phyloP scores from a whole-genome alignment of 2,113 vertebrate genomes.

The Sula dactylatra region DNA sequence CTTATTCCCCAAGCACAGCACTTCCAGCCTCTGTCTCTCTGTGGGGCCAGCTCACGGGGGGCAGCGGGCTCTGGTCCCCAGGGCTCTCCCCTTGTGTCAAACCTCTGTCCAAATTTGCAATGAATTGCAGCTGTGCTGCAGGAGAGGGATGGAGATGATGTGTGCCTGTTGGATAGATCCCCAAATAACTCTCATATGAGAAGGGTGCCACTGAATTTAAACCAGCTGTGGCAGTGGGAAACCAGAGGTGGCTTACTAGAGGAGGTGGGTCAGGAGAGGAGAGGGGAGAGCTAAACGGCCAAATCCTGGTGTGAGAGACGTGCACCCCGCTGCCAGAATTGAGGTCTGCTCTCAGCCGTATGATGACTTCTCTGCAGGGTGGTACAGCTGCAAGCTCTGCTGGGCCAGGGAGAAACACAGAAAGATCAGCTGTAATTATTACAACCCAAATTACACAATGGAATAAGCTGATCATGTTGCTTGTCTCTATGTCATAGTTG shows the following conservation, averaged over 20 bases:
- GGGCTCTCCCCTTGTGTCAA: not conserved
- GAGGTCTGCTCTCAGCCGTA: accelerated
- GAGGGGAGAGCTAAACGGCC: not conserved
- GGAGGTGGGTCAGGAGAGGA: not conserved
- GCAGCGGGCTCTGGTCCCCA: not conserved
- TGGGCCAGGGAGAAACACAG: not conserved
- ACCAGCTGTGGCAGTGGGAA: not conserved
- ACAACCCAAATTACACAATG: not conserved
- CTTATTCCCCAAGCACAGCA: not conserved
- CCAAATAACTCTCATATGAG: not conserved
- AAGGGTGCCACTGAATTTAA: not conserved
- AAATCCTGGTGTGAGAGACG: not conserved
- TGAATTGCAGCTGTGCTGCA: not conserved
- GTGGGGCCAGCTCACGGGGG: not conserved
- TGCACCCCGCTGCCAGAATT: not conserved
- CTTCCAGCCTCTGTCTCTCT: not conserved
- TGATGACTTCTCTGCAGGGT: not conserved
- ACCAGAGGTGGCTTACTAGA: not conserved
- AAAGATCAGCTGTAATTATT: not conserved
- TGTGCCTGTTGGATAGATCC: not conserved
- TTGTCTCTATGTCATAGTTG: not conserved
- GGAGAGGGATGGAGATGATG: not conserved
- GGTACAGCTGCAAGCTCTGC: not conserved
- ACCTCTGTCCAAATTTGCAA: not conserved
- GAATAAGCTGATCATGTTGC: conserved; percentile 9